Evolutionary conservation across 2,888 invertebrate genomes (phyloP).

Genomic region (Morpho achilles): DNA sequence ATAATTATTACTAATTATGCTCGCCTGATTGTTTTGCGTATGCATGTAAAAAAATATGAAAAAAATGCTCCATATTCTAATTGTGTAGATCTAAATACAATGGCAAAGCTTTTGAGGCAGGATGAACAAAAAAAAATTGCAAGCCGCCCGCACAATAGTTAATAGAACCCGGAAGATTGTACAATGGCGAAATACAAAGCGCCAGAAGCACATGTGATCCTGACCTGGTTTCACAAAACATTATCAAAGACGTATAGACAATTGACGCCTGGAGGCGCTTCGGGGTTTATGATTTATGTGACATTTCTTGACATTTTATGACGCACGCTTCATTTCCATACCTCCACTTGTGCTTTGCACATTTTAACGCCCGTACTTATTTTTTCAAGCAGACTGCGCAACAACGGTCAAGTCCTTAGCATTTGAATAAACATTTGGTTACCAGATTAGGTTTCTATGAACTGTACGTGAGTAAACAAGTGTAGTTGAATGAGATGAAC

Average conservation of each 20-base stretch:
- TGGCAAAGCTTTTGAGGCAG: background rate
- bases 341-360: slow-evolving; percentile 69
- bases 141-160: slow-evolving; percentile 50
- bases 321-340: slow-evolving; percentile 74
- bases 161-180: slow-evolving; percentile 69
- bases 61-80: slow-evolving; percentile 33
- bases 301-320: slow-evolving; percentile 72
- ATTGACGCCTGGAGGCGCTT: slow-evolving; percentile 58
- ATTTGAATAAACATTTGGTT: slow-evolving; percentile 76
- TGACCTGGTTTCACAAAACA: slow-evolving; percentile 69
- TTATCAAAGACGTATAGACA: slow-evolving; percentile 50
- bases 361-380: slow-evolving; percentile 61
- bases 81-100: background rate
- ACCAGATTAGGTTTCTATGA: slow-evolving; percentile 73
- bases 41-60: background rate
- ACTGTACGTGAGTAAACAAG: slow-evolving; percentile 61
- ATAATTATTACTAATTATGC: too few species aligned
- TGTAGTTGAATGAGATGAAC: slow-evolving; percentile 33
- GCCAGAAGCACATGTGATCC: slow-evolving; percentile 71
- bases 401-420: slow-evolving; percentile 54
- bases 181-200: slow-evolving; percentile 56
- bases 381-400: slow-evolving; percentile 58
- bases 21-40: too few species aligned
- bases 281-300: slow-evolving; percentile 74
- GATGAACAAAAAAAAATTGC: slow-evolving; percentile 59